A percentile compares a stretch with the other conserved stretches of the same genome.
These are phyloP conservation scores for Gracilinanus agilis DNA, from an alignment of 2,113 vertebrate species.

Conservation along the genomic window DNA sequence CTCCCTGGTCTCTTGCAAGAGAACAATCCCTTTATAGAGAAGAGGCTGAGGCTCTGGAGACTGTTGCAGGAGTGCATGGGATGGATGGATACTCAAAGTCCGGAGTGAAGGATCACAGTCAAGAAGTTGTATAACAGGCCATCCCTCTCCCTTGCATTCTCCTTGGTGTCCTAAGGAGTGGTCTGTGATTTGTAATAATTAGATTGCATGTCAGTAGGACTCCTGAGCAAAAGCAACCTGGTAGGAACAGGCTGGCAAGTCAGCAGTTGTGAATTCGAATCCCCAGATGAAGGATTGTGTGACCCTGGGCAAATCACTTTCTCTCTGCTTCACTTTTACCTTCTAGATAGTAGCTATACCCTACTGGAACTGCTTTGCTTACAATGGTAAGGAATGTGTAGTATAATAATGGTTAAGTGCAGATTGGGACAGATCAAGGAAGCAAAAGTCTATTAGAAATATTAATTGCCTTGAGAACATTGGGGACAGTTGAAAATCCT, in stretches of 20 bases:
- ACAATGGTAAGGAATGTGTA: neutral
- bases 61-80: neutral
- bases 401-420: neutral
- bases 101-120: neutral
- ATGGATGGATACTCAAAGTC: neutral
- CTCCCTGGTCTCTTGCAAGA: neutral
- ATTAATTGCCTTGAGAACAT: constrained; percentile 38
- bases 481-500: neutral
- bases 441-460: constrained; percentile 44
- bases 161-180: neutral
- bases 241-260: neutral
- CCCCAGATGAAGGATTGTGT: neutral
- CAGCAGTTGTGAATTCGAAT: neutral
- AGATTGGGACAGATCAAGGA: neutral
- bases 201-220: neutral
- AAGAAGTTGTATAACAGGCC: neutral
- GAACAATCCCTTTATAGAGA: neutral
- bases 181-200: neutral
- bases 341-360: neutral
- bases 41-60: neutral
- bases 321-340: neutral
- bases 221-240: neutral
- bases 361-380: neutral
- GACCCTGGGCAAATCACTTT: neutral
- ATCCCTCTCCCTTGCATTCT: neutral